Evolutionary conservation across 1,140 invertebrate genomes (phyloP).

Genomic region (Papilio helenus): DNA sequence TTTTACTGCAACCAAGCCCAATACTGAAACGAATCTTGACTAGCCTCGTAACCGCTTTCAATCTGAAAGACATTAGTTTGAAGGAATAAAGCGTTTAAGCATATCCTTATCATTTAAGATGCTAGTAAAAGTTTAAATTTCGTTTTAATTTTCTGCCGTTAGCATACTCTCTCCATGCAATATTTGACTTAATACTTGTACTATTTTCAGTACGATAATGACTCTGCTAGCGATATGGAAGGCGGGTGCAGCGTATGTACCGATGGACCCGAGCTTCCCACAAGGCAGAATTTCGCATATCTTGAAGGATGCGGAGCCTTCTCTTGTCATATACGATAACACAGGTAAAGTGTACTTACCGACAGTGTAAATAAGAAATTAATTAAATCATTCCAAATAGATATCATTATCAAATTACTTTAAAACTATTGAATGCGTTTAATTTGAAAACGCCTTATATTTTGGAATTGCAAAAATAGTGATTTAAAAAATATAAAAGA

Average conservation of each 20-base stretch:
- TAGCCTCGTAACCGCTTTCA: too few species aligned
- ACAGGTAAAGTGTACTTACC: slow-evolving; percentile 54
- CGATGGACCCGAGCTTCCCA: slow-evolving; percentile 91
- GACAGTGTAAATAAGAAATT: too few species aligned
- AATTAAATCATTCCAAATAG: too few species aligned
- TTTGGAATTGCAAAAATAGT: background rate
- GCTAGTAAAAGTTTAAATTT: too few species aligned
- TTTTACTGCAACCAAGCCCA: too few species aligned
- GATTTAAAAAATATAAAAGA: background rate
- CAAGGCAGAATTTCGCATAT: slow-evolving; percentile 89
- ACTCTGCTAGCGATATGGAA: slow-evolving; percentile 90
- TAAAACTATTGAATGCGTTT: background rate
- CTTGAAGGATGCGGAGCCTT: slow-evolving; percentile 88
- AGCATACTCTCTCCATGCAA: too few species aligned
- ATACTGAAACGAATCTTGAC: too few species aligned
- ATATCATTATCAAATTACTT: background rate
- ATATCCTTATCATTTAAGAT: too few species aligned
- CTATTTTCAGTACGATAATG: slow-evolving; percentile 84
- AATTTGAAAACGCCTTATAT: background rate
- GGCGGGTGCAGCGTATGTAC: slow-evolving; percentile 91
- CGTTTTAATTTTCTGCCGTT: too few species aligned
- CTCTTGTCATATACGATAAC: slow-evolving; percentile 87
- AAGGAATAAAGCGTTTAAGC: too few species aligned
- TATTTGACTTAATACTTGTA: background rate
- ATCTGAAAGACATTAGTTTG: too few species aligned